A percentile compares a stretch with the other conserved stretches of the same genome.
These are phyloP conservation scores for Trichoplusia ni DNA, from an alignment of 1,140 invertebrate species.

Conservation along the genomic window DNA sequence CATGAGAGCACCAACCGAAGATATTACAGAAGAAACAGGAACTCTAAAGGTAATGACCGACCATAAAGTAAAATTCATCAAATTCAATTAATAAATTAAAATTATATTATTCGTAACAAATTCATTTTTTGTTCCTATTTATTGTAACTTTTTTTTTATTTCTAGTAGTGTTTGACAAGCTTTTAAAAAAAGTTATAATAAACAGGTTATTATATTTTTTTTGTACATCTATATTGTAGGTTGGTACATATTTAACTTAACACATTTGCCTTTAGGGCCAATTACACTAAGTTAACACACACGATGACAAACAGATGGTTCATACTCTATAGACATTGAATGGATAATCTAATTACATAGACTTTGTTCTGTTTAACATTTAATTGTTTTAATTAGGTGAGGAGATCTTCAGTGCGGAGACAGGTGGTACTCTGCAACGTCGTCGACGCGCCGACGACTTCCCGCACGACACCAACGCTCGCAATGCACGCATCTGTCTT, in stretches of 20 bases:
- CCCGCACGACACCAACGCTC: constrained; percentile 55
- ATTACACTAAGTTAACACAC: too few relatives aligned
- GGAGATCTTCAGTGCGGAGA: constrained; percentile 62
- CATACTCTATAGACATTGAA: too few relatives aligned
- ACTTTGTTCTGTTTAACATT: too few relatives aligned
- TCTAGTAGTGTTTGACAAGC: too few relatives aligned
- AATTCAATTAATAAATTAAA: too few relatives aligned
- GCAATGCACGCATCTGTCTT: constrained; percentile 56
- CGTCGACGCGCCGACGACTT: constrained; percentile 66
- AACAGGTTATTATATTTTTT: background rate
- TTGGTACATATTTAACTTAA: too few relatives aligned
- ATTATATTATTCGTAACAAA: too few relatives aligned
- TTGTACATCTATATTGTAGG: background rate
- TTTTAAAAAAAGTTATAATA: background rate
- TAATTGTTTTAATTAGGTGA: constrained; percentile 53
- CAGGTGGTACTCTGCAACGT: constrained; percentile 64
- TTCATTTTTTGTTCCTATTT: too few relatives aligned
- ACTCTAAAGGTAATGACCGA: constrained; percentile 68
- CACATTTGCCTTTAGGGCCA: too few relatives aligned
- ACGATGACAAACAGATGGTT: too few relatives aligned
- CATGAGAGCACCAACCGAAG: constrained; percentile 85
- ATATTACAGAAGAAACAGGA: constrained; percentile 76
- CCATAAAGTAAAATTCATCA: background rate
- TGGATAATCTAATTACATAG: too few relatives aligned
- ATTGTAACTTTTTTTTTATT: too few relatives aligned